Percentiles rank a stretch among this genome's conserved stretches.
These are phyloP conservation scores for Panthera uncia DNA, from an alignment of 2,113 vertebrate species.

Conservation along the genomic window DNA sequence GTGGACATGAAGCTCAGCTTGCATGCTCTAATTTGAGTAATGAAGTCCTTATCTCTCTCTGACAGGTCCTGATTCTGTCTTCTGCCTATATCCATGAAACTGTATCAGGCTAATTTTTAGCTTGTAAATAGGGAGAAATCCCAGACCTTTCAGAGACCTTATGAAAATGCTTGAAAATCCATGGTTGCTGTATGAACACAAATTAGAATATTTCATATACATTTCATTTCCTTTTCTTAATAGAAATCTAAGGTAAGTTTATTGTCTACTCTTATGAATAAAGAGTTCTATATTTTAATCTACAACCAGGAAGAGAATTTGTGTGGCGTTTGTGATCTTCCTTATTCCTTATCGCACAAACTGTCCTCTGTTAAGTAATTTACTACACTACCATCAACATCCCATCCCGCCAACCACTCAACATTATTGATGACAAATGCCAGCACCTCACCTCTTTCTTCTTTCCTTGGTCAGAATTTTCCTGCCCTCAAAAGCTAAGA, in stretches of 20 bases:
- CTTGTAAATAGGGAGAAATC: neutral
- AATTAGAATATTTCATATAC: neutral
- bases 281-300: neutral
- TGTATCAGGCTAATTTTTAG: neutral
- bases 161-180: neutral
- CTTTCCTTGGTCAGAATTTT: neutral
- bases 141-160: neutral
- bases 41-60: neutral
- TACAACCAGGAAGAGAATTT: neutral
- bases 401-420: neutral
- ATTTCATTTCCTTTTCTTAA: neutral
- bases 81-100: neutral
- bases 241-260: conserved; percentile 2
- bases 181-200: neutral
- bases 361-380: neutral
- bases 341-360: neutral
- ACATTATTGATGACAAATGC: neutral
- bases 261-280: neutral
- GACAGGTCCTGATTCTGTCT: neutral
- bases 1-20: neutral
- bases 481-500: neutral
- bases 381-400: neutral
- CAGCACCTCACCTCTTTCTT: neutral
- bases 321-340: neutral
- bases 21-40: neutral